Base-by-base conservation (phyloP, 2,888 invertebrate genomes). In the Epiblema foenella region DNA sequence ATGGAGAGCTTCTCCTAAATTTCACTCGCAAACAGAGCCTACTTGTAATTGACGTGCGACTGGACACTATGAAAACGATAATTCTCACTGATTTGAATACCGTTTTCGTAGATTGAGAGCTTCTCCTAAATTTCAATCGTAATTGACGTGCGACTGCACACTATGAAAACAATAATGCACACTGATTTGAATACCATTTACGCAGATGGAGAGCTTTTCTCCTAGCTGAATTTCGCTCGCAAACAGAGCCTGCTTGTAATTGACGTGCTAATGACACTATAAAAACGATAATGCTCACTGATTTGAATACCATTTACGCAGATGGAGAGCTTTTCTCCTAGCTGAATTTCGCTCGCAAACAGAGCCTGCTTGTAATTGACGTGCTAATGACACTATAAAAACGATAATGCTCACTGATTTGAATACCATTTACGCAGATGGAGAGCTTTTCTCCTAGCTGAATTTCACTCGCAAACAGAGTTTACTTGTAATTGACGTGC, bases 171-270 rank as follows among this genome's bases (percentile, higher is more conserved):
- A 71, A 59, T 74, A 73, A 73, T 77, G 76, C 70, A 78, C 78
- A 84, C 83, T 82, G 82, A 83, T 84, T 78, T 78, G 78, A 79
- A 84, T 91, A 94, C 93, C 93, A 86, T 93, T 90, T 84, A 93
- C 94, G 84, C 93, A 94, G 82, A 93, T 86, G 85, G 91, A 91
- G 77, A 93, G 91, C 86, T 93, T 93, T 85, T 93, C 91, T n/a
- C n/a, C n/a, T n/a, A n/a, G n/a, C 83, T 86, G 88, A 84, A 94
- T 93, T 8, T 12, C 18, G 11, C 10, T 18, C 18, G 18, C 1
- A 20, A 52, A 11, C 11, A 20, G 11, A 15, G 12, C 18, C 11
- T 52, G 5, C 49, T 17, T n/a, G 17, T 15, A 15, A 20, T 52
- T 29, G 56, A 15, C 15, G 24, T 54, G 46, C 79, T 82, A 39